Conservation (phyloP, 2,113 vertebrate genomes). For the Psammodynastes pulverulentus region DNA sequence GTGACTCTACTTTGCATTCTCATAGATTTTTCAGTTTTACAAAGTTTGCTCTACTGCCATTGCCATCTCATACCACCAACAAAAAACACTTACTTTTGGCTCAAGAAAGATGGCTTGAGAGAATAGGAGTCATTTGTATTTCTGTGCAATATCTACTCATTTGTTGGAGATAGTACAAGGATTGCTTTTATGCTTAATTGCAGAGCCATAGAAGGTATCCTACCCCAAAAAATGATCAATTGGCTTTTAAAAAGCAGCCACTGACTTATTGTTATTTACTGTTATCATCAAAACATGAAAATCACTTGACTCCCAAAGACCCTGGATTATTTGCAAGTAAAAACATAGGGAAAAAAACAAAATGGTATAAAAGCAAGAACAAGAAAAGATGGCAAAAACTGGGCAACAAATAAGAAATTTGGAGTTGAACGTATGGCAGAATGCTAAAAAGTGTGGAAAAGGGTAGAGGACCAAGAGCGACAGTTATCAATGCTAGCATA, state of each 20-base stretch:
- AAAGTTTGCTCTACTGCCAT: not conserved
- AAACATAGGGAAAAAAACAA: not conserved
- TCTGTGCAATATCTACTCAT: not conserved
- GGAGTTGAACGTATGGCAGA: not conserved
- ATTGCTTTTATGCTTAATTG: not conserved
- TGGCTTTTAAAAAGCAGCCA: not conserved
- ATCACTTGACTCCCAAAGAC: not conserved
- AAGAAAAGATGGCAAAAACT: not conserved
- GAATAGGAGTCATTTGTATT: not conserved
- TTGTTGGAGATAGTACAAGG: not conserved
- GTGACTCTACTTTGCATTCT: slow-evolving; percentile 36
- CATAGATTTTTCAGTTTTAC: slow-evolving; percentile 1
- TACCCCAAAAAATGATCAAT: not conserved
- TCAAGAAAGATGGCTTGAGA: not conserved
- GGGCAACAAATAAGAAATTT: not conserved
- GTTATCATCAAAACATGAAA: not conserved
- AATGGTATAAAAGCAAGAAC: not conserved
- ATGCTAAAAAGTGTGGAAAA: not conserved
- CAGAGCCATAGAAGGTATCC: not conserved
- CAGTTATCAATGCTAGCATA: not conserved
- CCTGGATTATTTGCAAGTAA: not conserved
- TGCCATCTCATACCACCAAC: not conserved
- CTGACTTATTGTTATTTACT: not conserved
- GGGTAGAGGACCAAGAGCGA: not conserved
- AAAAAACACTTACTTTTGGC: not conserved